Conservation (phyloP, 2,888 invertebrate genomes). For the Mermis nigrescens region DNA sequence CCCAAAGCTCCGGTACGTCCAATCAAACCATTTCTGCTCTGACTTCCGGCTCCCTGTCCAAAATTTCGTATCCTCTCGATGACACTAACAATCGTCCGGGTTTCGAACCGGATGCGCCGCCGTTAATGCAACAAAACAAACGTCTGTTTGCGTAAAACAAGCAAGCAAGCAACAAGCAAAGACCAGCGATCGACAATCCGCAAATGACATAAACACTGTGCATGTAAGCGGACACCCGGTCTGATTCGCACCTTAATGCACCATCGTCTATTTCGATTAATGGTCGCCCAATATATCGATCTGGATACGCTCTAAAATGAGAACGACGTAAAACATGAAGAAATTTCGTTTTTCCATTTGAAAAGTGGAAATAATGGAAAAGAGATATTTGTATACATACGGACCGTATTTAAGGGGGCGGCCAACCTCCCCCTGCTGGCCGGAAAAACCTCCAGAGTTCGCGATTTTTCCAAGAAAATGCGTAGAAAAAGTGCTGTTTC, state of each 20-base stretch:
- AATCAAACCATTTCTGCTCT: constrained; percentile 6
- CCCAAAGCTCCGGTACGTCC: too few species aligned
- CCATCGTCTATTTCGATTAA: background rate
- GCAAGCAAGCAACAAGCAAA: background rate
- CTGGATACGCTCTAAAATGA: background rate
- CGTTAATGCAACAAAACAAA: background rate
- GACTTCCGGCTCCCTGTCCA: constrained; percentile 1
- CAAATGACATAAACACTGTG: background rate
- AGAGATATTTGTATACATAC: too few species aligned
- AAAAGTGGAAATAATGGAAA: too few species aligned
- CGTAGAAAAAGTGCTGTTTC: too few species aligned
- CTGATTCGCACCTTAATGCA: background rate
- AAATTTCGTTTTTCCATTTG: too few species aligned
- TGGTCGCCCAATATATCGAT: background rate
- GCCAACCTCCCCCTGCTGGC: too few species aligned
- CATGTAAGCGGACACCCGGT: background rate
- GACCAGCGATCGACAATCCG: background rate
- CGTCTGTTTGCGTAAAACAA: background rate
- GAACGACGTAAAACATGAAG: too few species aligned
- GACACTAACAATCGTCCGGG: background rate
- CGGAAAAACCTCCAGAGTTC: too few species aligned
- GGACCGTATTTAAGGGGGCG: too few species aligned
- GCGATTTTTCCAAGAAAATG: too few species aligned
- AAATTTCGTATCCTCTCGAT: background rate
- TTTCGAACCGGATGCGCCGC: background rate